Conservation (phyloP, 2,797 vertebrate genomes). For the Amphiprion clarkii region DNA sequence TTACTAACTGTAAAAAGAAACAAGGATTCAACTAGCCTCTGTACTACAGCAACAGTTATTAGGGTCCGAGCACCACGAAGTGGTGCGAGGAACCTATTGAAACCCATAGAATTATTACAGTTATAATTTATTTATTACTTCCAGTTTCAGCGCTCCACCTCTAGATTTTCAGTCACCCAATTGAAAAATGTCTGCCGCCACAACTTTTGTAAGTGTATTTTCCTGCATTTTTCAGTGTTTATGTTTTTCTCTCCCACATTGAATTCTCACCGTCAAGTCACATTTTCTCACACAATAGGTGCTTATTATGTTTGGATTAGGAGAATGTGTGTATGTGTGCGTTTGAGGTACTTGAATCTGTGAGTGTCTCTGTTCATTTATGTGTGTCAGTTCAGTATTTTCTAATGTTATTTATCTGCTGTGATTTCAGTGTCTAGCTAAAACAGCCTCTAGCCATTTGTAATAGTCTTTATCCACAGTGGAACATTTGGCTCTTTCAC, state of each 20-base stretch:
- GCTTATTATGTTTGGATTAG: constrained; percentile 15
- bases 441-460: constrained; percentile 61
- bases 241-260: neutral
- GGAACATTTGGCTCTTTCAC: constrained; percentile 59
- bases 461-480: constrained; percentile 64
- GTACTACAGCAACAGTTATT: no score
- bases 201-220: constrained; percentile 5
- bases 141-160: no score
- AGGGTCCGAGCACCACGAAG: no score
- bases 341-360: constrained; percentile 14
- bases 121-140: no score
- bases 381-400: constrained; percentile 21
- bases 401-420: constrained; percentile 58
- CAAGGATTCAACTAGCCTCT: no score
- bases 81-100: no score
- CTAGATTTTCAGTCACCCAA: no score
- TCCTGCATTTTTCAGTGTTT: neutral
- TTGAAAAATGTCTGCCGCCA: no score
- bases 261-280: constrained; percentile 1
- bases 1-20: no score
- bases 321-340: neutral
- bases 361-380: constrained; percentile 1
- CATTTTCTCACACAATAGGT: constrained; percentile 7
- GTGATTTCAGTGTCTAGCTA: constrained; percentile 44
- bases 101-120: no score